Conservation (phyloP, 1,140 invertebrate genomes). For the Ridgeia piscesae region DNA sequence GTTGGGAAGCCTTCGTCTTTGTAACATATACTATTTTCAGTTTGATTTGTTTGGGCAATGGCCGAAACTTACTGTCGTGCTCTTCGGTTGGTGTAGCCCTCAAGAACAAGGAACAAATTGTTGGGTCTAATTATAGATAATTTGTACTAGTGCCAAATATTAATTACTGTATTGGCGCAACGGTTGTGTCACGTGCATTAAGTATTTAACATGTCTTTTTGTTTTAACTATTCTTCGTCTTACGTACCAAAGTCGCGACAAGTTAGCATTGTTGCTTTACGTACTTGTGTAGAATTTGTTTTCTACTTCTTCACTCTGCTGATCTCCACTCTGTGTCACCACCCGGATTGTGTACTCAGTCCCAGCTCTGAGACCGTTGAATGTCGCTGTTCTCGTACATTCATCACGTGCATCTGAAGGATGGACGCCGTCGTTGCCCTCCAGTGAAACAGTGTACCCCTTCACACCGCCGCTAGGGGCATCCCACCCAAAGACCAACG, state of each 20-base stretch:
- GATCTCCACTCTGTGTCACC: neutral
- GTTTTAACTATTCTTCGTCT: neutral
- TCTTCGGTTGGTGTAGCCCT: too few species aligned
- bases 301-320: neutral
- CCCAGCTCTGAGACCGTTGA: neutral
- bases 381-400: neutral
- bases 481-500: neutral
- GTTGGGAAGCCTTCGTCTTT: neutral
- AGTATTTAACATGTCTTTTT: too few species aligned
- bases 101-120: too few species aligned
- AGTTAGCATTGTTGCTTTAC: neutral
- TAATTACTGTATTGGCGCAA: too few species aligned
- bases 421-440: neutral
- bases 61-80: too few species aligned
- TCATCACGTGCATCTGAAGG: neutral
- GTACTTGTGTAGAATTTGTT: neutral
- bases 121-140: too few species aligned
- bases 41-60: too few species aligned
- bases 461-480: too few species aligned
- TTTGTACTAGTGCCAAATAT: too few species aligned
- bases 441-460: neutral
- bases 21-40: too few species aligned
- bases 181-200: neutral
- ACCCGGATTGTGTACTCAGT: neutral
- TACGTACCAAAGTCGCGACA: neutral